Percentiles rank a stretch among this genome's conserved stretches.
Conservation (phyloP, 2,113 vertebrate species). For the Cromileptes altivelis region DNA sequence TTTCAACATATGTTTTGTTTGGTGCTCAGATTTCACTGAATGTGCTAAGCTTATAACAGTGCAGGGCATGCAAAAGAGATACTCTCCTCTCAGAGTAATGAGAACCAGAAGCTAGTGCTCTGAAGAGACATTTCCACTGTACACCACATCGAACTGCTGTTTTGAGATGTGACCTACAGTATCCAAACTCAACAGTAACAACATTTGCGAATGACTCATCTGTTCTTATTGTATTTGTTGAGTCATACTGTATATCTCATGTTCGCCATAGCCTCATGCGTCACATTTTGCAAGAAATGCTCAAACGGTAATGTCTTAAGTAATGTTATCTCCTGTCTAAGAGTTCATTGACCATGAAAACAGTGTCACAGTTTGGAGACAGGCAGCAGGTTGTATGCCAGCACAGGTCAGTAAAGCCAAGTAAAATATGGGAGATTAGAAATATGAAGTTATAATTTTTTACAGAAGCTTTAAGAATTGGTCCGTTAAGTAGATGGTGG, state of each 20-base stretch:
- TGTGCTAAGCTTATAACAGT: slow-evolving; percentile 40
- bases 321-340: slow-evolving; percentile 38
- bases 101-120: slow-evolving; percentile 62
- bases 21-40: slow-evolving; percentile 42
- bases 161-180: slow-evolving; percentile 49
- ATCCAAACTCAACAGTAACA: slow-evolving; percentile 51
- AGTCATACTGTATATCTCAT: slow-evolving; percentile 66
- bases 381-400: not conserved
- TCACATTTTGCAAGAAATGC: slow-evolving; percentile 35
- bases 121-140: slow-evolving; percentile 63
- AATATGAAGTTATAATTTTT: slow-evolving; percentile 6
- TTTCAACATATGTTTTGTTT: not conserved
- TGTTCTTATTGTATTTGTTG: slow-evolving; percentile 68
- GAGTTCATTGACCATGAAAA: slow-evolving; percentile 59
- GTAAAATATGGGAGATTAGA: slow-evolving; percentile 6
- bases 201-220: slow-evolving; percentile 69
- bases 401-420: slow-evolving; percentile 13
- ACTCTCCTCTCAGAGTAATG: slow-evolving; percentile 47
- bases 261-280: slow-evolving; percentile 47
- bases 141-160: slow-evolving; percentile 11
- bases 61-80: slow-evolving; percentile 32
- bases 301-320: slow-evolving; percentile 19
- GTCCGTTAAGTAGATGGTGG: not conserved
- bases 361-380: slow-evolving; percentile 41
- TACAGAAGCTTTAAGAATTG: not conserved